Base-by-base conservation (phyloP, 2,888 invertebrate genomes). In the Dasypolia templi region DNA sequence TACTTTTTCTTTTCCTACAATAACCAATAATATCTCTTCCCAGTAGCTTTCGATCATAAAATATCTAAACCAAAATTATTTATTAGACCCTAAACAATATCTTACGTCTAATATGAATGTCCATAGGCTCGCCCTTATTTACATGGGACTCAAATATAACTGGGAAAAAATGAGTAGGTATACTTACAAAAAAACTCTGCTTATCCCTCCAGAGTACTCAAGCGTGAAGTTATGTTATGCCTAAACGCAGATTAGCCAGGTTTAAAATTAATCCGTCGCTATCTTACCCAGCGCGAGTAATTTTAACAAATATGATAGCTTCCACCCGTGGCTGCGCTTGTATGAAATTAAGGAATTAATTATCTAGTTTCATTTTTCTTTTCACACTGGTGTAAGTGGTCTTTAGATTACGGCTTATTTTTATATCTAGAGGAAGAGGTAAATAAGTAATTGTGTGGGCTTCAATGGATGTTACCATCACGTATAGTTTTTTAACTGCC, bases 301-400 rank as follows among this genome's bases (percentile, higher is more conserved):
- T 66, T 49, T 63, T 64, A 67, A 67, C 63, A 63, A 70, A 80
- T 67, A 79, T 53, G 55, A 75, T 75, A 62, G 46, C 14, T 29
- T 59, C 69, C 29, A 6, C 42, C 42, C 68, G 81, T 58, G 72
- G 65, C 53, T 68, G 72, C 68, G 69, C 65, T 69, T 77, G 65
- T 81, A 81, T 81, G 77, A 81, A 81, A 81, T 77, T 81, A 69
- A 56, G 49, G 17, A 64, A 26, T 77, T 32, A 80, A 71, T 80
- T 62, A 77, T 76, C 72, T 72, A 26, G 68, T 53, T 77, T 51
- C 1, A 58, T 58, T 68, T 76, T 68, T 69, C 32, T 29, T n/a
- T 63, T 55, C 11, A 73, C 19, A n/a, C 3, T 9, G 22, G 26
- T 73, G 26, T 14, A 53, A 61, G 22, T 35, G 22, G 17, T 19